A percentile compares a stretch with the other conserved stretches of the same genome.
These are phyloP conservation scores for Salminus brasiliensis DNA, from an alignment of 2,113 vertebrate genomes.

Conservation along the genomic window DNA sequence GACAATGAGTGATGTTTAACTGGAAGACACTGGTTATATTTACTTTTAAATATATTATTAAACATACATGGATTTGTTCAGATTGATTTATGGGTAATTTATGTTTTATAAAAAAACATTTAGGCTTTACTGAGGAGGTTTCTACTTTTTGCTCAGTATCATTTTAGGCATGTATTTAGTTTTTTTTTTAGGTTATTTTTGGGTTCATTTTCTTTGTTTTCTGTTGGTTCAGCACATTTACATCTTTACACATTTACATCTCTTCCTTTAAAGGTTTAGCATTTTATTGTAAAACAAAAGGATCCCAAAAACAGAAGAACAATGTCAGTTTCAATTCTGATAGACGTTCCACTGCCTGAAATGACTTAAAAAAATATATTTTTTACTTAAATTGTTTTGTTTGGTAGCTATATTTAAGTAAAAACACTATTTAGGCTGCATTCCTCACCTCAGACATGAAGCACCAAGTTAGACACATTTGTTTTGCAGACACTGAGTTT, in stretches of 20 bases:
- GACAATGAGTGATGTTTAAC: neutral
- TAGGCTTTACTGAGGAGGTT: too few species aligned
- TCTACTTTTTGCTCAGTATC: too few species aligned
- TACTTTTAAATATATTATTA: too few species aligned
- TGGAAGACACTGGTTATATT: neutral
- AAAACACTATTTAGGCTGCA: neutral
- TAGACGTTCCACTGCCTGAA: neutral
- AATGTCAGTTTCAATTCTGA: neutral
- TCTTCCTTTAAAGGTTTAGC: neutral
- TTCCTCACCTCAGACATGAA: neutral
- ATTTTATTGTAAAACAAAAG: neutral
- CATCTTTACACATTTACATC: neutral
- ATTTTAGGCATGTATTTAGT: too few species aligned
- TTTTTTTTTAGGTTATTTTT: too few species aligned
- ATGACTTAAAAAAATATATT: too few species aligned
- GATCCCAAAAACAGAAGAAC: neutral
- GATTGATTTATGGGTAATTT: too few species aligned
- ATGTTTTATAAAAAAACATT: too few species aligned
- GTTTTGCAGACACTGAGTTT: neutral
- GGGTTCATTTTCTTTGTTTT: neutral
- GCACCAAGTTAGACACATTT: neutral
- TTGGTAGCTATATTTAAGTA: too few species aligned
- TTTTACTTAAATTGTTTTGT: too few species aligned
- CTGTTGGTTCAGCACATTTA: too few species aligned
- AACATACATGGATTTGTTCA: too few species aligned